Evolutionary conservation across 2,888 invertebrate species (phyloP).

Genomic region (Eupithecia tripunctaria): DNA sequence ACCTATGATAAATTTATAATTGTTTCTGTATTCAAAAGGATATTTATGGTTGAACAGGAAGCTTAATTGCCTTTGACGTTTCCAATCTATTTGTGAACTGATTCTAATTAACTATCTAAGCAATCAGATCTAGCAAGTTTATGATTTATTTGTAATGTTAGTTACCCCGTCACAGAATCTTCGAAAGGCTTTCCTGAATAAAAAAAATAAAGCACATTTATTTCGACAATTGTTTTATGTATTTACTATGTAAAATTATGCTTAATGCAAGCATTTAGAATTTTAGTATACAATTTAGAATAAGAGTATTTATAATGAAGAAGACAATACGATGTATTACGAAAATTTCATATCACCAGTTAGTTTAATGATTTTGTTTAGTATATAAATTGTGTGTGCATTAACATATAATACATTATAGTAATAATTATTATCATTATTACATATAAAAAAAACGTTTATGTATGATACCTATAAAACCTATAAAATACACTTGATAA

Average conservation of each 20-base stretch:
- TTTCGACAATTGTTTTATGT: conserved; percentile 6
- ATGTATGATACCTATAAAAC: neutral
- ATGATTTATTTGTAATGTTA: neutral
- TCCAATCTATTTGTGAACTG: conserved; percentile 14
- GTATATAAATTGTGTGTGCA: conserved; percentile 3
- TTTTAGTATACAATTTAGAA: conserved; percentile 57
- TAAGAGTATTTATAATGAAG: conserved; percentile 71
- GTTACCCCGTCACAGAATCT: neutral
- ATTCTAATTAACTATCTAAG: conserved; percentile 29
- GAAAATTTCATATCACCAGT: conserved; percentile 70
- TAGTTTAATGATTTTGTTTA: conserved; percentile 45
- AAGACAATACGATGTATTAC: conserved; percentile 80
- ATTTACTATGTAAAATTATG: conserved; percentile 7
- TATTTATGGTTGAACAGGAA: conserved; percentile 11
- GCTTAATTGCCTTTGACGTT: conserved; percentile 15
- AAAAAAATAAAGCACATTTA: conserved; percentile 2
- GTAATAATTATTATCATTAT: too few species aligned
- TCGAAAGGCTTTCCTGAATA: neutral
- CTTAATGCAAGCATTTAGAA: conserved; percentile 35
- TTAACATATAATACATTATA: too few species aligned
- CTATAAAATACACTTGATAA: neutral
- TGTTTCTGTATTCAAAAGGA: neutral
- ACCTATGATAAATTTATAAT: neutral
- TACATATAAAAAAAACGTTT: neutral
- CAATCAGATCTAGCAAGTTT: conserved; percentile 20